Conservation (phyloP, 2,888 invertebrate species). For the Eristalis pertinax region DNA sequence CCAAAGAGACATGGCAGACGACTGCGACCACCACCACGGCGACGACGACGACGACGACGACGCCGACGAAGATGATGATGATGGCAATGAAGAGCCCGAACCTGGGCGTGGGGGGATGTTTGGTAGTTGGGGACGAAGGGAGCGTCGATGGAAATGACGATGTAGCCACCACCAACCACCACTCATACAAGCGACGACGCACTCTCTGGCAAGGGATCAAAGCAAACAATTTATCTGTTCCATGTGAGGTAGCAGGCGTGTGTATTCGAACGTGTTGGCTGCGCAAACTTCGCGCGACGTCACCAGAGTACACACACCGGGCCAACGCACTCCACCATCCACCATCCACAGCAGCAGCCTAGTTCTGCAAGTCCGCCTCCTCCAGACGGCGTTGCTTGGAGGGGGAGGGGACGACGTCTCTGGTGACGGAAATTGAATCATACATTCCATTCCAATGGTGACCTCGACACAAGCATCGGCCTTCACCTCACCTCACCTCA, state of each 20-base stretch:
- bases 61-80: background rate
- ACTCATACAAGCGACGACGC: background rate
- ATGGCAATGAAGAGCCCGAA: background rate
- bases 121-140: background rate
- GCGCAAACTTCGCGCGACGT: conserved; percentile 57
- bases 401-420: background rate
- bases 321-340: background rate
- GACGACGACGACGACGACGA: conserved; percentile 17
- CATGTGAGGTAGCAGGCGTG: conserved; percentile 24
- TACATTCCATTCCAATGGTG: conserved; percentile 35
- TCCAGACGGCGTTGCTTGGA: background rate
- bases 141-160: too few species aligned
- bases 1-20: conserved; percentile 27
- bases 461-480: background rate
- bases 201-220: conserved; percentile 52
- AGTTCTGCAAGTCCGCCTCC: conserved; percentile 51
- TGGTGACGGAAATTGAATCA: conserved; percentile 55
- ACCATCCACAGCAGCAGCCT: background rate
- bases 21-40: conserved; percentile 3
- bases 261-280: conserved; percentile 54
- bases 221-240: conserved; percentile 67
- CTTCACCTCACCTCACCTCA: background rate
- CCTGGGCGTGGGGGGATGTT: too few species aligned
- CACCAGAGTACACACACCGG: background rate
- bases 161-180: background rate